Percentiles rank a stretch among this genome's conserved stretches.
These are phyloP conservation scores for Microctonus aethiopoides DNA, from an alignment of 2,888 invertebrate genomes.

Conservation along the genomic window DNA sequence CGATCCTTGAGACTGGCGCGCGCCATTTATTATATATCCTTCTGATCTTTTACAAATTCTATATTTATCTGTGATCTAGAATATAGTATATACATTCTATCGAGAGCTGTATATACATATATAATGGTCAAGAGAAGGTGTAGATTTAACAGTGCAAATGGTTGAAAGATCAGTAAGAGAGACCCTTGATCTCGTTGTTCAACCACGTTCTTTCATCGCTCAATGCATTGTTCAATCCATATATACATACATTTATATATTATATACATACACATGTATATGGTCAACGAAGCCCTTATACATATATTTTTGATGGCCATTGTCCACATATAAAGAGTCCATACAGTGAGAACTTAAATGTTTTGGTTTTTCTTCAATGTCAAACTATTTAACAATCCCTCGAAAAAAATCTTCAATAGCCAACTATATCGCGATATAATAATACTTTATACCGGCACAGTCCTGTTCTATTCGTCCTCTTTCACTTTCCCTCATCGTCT, in stretches of 20 bases:
- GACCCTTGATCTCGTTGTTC: constrained; percentile 13
- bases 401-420: constrained; percentile 34
- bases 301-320: constrained; percentile 36
- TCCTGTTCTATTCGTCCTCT: neutral
- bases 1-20: constrained; percentile 18
- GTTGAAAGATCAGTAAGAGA: constrained; percentile 34
- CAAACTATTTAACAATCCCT: constrained; percentile 46
- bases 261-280: too few species aligned
- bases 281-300: constrained; percentile 42
- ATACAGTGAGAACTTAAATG: constrained; percentile 48
- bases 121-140: neutral
- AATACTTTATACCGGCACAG: too few species aligned
- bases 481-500: neutral
- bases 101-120: too few species aligned
- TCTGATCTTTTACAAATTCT: constrained; percentile 50
- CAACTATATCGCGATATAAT: neutral
- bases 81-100: constrained; percentile 25
- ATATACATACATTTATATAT: too few species aligned
- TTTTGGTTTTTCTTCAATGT: constrained; percentile 58
- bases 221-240: constrained; percentile 45
- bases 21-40: constrained; percentile 24
- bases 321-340: constrained; percentile 37
- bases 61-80: constrained; percentile 60
- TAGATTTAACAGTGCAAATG: constrained; percentile 6
- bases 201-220: constrained; percentile 34